Evolutionary conservation across 2,888 invertebrate species (phyloP), one percentile per base, ranked within the genome.

Genomic region (Melanotus villosus): DNA sequence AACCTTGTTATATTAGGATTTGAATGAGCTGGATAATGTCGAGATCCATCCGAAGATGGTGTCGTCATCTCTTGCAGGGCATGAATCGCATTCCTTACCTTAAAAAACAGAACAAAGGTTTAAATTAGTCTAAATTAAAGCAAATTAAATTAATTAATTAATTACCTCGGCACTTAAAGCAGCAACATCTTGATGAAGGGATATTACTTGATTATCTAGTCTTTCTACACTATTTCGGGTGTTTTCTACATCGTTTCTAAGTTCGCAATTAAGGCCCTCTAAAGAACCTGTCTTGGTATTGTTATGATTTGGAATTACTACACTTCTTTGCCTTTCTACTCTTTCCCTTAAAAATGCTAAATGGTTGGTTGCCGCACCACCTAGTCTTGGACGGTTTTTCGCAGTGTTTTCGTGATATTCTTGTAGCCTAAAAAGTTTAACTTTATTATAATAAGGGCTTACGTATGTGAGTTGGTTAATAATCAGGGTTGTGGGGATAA

Each of bases 111-210:
- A 19, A 43, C 7, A 19, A 0, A 16, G 10, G 2, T 18, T 19
- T 7, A 4, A 19, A 19, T 6, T 43, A 32, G 7, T 12, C 12
- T 36, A 16, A 41, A 64, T 64, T 66, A 60, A n/a, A n/a, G n/a
- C n/a, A n/a, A n/a, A n/a, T n/a, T n/a, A n/a, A n/a, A n/a, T n/a
- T n/a, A n/a, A n/a, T n/a, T n/a, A n/a, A n/a, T n/a, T n/a, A 73
- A 82, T 84, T 83, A 90, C 93, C 89, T 94, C 95, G 84, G 92
- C 90, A 80, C 95, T 95, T 41, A 96, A 88, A 19, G 93, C 91
- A 0, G 94, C 94, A 16, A 96, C 94, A 82, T 96, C 95, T 78
- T 95, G 93, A 80, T 95, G 95, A 71, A 95, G 84, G 45, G 91
- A 91, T 10, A 92, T 90, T 54, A 95, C 93, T 83, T 95, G 95